Evolutionary conservation across 2,888 invertebrate genomes (phyloP).

Genomic region (Leptinotarsa juncta): DNA sequence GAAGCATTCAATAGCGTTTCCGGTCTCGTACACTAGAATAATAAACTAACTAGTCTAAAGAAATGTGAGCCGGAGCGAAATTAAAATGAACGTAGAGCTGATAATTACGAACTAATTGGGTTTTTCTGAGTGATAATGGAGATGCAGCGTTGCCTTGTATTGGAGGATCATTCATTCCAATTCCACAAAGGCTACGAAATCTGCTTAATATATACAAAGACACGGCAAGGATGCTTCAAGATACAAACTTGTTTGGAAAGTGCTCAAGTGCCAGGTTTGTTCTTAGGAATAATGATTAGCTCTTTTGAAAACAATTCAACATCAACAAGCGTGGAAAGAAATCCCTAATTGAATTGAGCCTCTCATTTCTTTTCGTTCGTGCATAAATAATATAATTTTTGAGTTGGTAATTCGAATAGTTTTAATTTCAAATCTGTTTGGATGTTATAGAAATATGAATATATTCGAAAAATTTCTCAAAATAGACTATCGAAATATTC

Average conservation of each 20-base stretch:
- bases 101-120: slow-evolving; percentile 42
- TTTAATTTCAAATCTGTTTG: too few relatives aligned
- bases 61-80: slow-evolving; percentile 26
- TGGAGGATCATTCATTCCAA: slow-evolving; percentile 39
- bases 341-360: slow-evolving; percentile 28
- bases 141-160: slow-evolving; percentile 28
- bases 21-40: not conserved
- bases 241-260: slow-evolving; percentile 40
- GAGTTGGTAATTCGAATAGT: too few relatives aligned
- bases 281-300: slow-evolving; percentile 44
- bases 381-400: too few relatives aligned
- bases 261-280: slow-evolving; percentile 34
- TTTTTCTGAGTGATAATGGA: slow-evolving; percentile 43
- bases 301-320: slow-evolving; percentile 18
- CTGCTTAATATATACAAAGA: slow-evolving; percentile 50
- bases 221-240: slow-evolving; percentile 41
- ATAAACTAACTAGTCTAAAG: not conserved
- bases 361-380: not conserved
- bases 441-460: too few relatives aligned
- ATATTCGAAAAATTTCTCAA: too few relatives aligned
- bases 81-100: slow-evolving; percentile 28
- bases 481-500: too few relatives aligned
- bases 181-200: slow-evolving; percentile 46
- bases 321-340: slow-evolving; percentile 32
- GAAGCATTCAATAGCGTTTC: not conserved